Percentiles rank a stretch among this genome's conserved stretches.
These are phyloP conservation scores for Papilio gigon DNA, from an alignment of 2,888 invertebrate genomes.

Conservation along the genomic window DNA sequence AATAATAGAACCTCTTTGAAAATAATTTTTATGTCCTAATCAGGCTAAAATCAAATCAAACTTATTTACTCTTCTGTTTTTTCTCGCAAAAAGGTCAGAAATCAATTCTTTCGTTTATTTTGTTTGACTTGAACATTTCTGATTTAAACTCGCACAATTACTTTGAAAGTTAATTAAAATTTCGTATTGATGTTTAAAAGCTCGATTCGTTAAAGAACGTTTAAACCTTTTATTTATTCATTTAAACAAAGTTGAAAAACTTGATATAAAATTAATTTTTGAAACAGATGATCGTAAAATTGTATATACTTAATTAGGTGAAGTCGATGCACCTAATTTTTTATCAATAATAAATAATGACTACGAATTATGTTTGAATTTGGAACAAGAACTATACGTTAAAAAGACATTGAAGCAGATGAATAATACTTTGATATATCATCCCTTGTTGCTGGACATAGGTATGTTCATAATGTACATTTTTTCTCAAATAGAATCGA, in stretches of 20 bases:
- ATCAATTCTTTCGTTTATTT: slow-evolving; percentile 7
- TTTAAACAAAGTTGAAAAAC: not conserved
- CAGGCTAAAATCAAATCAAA: not conserved
- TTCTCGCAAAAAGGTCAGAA: not conserved
- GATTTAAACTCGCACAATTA: slow-evolving; percentile 21
- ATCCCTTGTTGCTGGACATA: too few species aligned
- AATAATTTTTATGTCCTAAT: not conserved
- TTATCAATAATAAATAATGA: too few species aligned
- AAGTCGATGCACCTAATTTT: too few species aligned
- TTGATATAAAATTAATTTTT: not conserved
- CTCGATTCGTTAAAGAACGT: slow-evolving; percentile 12
- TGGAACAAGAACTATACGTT: too few species aligned
- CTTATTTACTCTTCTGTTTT: not conserved
- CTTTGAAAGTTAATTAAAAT: slow-evolving; percentile 23
- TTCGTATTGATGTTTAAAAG: slow-evolving; percentile 20
- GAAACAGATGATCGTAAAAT: too few species aligned
- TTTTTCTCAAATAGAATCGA: not conserved
- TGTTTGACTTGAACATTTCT: slow-evolving; percentile 19
- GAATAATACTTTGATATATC: not conserved
- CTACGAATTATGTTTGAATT: too few species aligned
- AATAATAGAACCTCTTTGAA: not conserved
- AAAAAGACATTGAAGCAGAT: too few species aligned
- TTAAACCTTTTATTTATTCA: slow-evolving; percentile 7
- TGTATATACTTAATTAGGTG: too few species aligned
- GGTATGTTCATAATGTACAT: not conserved